A percentile compares a stretch with the other conserved stretches of the same genome.
These are phyloP conservation scores for Engystomops pustulosus DNA, from an alignment of 2,113 vertebrate species.

Conservation along the genomic window DNA sequence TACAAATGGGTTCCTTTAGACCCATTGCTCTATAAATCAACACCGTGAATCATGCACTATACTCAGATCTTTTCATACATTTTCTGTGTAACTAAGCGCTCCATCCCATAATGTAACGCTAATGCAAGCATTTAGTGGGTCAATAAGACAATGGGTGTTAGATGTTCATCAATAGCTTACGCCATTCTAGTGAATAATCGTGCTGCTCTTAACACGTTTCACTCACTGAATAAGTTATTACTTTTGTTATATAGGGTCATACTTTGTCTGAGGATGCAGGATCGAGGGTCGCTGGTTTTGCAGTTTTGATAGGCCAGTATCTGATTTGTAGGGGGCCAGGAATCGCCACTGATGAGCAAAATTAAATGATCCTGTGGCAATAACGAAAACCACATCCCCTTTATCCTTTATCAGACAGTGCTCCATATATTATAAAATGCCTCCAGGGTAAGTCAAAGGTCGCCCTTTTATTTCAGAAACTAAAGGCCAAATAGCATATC, in stretches of 20 bases:
- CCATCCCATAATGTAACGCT: conserved; percentile 31
- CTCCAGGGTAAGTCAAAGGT: too few species aligned
- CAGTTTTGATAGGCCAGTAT: too few species aligned
- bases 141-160: conserved; percentile 16
- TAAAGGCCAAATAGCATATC: too few species aligned
- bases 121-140: conserved; percentile 5
- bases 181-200: not conserved
- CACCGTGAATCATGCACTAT: not conserved
- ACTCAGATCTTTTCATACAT: not conserved
- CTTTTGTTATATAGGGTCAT: not conserved
- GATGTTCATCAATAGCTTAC: not conserved
- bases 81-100: conserved; percentile 5
- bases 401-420: too few species aligned
- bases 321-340: too few species aligned
- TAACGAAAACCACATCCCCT: too few species aligned
- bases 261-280: not conserved
- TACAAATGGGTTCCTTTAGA: conserved; percentile 7
- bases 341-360: too few species aligned
- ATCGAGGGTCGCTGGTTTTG: too few species aligned
- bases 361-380: too few species aligned
- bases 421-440: too few species aligned
- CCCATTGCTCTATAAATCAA: not conserved
- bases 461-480: too few species aligned
- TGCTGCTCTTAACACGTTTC: not conserved
- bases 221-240: conserved; percentile 3